phyloP scores from a whole-genome alignment of 2,888 invertebrate species.

The Cryptosula pallasiana region DNA sequence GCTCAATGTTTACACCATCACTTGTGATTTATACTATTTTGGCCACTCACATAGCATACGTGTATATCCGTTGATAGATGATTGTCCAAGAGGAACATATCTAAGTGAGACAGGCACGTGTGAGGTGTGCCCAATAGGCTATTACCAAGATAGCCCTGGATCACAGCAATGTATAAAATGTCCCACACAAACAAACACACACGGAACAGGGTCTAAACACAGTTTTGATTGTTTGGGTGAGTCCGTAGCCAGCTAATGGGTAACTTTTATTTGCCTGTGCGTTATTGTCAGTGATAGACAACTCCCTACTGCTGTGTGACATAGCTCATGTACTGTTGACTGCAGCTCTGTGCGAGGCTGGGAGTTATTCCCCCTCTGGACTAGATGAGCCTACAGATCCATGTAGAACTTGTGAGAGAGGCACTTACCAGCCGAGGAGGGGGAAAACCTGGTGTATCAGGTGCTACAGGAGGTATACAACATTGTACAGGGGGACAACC shows the following conservation, averaged over 20 bases:
- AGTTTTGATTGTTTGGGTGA: neutral
- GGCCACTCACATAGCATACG: too few relatives aligned
- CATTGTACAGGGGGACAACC: neutral
- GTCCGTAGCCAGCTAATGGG: too few relatives aligned
- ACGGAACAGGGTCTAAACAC: neutral
- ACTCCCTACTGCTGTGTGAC: too few relatives aligned
- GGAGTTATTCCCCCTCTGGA: constrained; percentile 57
- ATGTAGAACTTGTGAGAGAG: constrained; percentile 59
- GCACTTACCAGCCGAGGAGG: constrained; percentile 51
- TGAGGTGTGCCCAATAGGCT: constrained; percentile 60
- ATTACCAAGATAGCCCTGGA: neutral
- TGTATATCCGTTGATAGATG: constrained; percentile 58
- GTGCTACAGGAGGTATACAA: constrained; percentile 41
- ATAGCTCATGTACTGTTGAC: too few relatives aligned
- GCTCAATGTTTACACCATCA: too few relatives aligned
- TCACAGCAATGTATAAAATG: neutral
- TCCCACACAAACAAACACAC: neutral
- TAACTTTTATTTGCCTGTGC: too few relatives aligned
- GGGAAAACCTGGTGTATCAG: constrained; percentile 51
- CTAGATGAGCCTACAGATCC: constrained; percentile 52
- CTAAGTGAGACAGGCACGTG: constrained; percentile 60
- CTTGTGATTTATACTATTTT: too few relatives aligned
- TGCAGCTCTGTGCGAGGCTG: constrained; percentile 61
- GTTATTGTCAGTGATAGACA: too few relatives aligned
- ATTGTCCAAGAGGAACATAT: constrained; percentile 64